Base-by-base conservation (phyloP, 2,888 invertebrate species). In the Aphidius colemani region DNA sequence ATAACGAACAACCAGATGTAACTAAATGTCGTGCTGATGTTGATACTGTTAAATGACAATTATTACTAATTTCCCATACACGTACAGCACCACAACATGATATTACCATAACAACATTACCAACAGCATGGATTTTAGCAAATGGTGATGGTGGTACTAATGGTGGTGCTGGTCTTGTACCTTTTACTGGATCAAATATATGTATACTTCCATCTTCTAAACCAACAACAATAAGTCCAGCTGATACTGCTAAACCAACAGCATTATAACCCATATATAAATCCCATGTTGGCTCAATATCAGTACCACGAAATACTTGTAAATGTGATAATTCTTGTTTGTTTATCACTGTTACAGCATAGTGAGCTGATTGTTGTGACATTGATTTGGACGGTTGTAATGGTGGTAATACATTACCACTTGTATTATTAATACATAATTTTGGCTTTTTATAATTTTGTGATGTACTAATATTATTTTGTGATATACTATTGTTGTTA, bases 101-200 rank as follows among this genome's bases (percentile, higher is more conserved):
- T 66, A 82, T 80, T 2, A 81, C 77, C 82, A 82, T 82, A n/a
- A 81, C 80, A 70, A 76, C 75, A 61, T 76, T 80, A 63, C 81
- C 81, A 63, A 78, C 79, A 40, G 81, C 81, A 61, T 79, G 78
- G 53, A 81, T 69, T 69, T 76, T 80, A 7, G 82, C 78, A 43
- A 82, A 67, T 7, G 82, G 82, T 18, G 82, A 77, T 43, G 81
- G 81, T 6, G 82, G 82, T 9, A 77, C 78, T 18, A 82, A 65
- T 1, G 82, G 80, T 4, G 82, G 81, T 8, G 78, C 76, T 8
- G 77, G 77, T 39, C 82, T 72, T 8, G 78, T 75, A 63, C 82
- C 81, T 67, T 77, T 81, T 0, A 74, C 75, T 5, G 81, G 79
- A 73, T 80, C 74, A 67, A 82, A 82, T 8, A 76, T 80, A 67